phyloP scores from a whole-genome alignment of 2,888 invertebrate genomes.

The Amblyjoppa proteus region DNA sequence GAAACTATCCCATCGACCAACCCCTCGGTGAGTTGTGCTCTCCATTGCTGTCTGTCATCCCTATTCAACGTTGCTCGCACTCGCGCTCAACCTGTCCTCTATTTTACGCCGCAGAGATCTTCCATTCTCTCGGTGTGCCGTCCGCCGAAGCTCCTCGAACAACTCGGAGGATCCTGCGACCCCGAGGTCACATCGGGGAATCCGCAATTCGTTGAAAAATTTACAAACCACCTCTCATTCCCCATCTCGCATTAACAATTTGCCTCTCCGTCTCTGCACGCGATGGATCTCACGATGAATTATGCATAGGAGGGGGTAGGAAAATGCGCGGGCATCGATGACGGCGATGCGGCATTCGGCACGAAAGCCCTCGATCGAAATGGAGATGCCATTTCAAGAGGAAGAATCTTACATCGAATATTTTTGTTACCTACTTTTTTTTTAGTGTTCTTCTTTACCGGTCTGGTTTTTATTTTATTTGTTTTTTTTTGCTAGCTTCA shows the following conservation, averaged over 20 bases:
- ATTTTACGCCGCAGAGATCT: not conserved
- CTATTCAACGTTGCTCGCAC: not conserved
- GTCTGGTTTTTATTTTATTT: no score
- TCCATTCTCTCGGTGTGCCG: not conserved
- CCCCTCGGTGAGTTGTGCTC: not conserved
- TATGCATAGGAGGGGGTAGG: slow-evolving; percentile 15
- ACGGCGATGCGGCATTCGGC: not conserved
- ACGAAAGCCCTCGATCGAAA: slow-evolving; percentile 10
- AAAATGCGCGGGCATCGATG: slow-evolving; percentile 24
- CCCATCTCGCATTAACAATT: not conserved
- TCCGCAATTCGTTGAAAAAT: slow-evolving; percentile 24
- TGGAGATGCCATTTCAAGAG: not conserved
- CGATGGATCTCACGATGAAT: slow-evolving; percentile 40
- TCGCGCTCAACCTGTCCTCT: not conserved
- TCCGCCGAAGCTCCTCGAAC: not conserved
- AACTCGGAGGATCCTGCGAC: not conserved
- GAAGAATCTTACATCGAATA: not conserved
- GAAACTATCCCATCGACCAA: slow-evolving; percentile 34
- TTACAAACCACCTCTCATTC: slow-evolving; percentile 24
- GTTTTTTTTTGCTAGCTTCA: no score
- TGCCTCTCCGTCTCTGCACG: not conserved
- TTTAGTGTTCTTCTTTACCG: no score
- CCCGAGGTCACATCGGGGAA: not conserved
- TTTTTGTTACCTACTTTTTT: not conserved
- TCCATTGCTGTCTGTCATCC: not conserved